These are phyloP conservation scores for Odontothrips loti DNA, from an alignment of 2,888 invertebrate species.

Conservation along the genomic window DNA sequence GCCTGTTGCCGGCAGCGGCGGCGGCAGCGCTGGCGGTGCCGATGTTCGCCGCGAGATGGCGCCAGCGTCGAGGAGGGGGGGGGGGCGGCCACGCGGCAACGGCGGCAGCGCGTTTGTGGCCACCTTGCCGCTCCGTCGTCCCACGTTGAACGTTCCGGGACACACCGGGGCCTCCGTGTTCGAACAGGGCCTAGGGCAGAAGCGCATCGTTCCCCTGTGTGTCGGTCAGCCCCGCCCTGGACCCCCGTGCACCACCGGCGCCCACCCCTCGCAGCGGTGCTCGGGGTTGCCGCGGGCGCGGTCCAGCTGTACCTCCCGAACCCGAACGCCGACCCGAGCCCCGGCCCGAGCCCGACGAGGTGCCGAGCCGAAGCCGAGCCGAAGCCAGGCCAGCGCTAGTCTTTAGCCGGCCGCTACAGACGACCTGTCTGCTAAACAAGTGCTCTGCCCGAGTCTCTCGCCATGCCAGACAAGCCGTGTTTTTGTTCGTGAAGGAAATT, in stretches of 20 bases:
- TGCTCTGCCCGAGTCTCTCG: not conserved
- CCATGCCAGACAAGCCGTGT: conserved; percentile 7
- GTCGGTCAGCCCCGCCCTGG: not conserved
- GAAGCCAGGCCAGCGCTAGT: conserved; percentile 1
- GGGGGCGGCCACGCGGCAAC: conserved; percentile 4
- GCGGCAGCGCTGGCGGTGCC: not conserved
- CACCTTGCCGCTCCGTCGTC: not conserved
- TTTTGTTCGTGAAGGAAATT: not conserved
- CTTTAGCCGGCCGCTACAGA: conserved; percentile 15
- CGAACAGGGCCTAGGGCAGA: no score
- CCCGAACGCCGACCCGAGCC: no score
- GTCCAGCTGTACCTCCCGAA: not conserved
- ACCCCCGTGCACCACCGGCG: not conserved
- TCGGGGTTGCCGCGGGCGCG: not conserved
- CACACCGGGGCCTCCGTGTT: no score
- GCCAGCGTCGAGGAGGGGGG: not conserved
- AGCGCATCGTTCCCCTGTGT: no score
- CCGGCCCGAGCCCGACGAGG: no score
- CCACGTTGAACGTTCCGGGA: not conserved
- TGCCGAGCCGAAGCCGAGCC: not conserved
- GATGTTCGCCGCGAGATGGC: conserved; percentile 14
- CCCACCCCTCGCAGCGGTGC: not conserved
- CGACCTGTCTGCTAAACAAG: conserved; percentile 16
- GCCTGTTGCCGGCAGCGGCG: conserved; percentile 4
- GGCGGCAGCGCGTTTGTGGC: not conserved